A percentile compares a stretch with the other conserved stretches of the same genome.
Conservation (phyloP, 2,888 invertebrate species). For the Chloroclysta siterata region DNA sequence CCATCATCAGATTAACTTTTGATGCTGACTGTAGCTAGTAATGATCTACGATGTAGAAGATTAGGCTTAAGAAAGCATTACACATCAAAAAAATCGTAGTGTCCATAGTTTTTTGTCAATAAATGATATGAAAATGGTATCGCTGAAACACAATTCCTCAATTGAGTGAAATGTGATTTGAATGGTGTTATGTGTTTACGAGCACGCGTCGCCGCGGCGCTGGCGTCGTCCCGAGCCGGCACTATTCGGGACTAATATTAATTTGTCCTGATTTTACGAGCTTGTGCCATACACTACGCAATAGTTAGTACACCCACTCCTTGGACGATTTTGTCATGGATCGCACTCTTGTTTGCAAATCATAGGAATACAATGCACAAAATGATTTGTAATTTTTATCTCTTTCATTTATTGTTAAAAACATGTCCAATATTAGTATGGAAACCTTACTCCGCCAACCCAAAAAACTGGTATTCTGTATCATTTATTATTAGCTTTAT, state of each 20-base stretch:
- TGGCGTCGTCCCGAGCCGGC: conserved; percentile 6
- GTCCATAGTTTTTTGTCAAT: no score
- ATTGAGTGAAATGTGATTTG: neutral
- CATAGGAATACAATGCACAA: neutral
- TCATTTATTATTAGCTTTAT: no score
- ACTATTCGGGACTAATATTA: conserved; percentile 38
- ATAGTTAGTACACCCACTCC: conserved; percentile 5
- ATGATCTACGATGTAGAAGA: no score
- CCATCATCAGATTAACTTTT: no score
- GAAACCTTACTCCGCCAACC: no score
- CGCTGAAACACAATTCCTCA: neutral
- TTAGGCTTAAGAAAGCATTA: no score
- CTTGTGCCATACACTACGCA: conserved; percentile 13
- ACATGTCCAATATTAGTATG: neutral
- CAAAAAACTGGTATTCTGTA: no score
- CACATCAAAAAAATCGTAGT: no score
- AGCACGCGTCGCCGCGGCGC: conserved; percentile 15
- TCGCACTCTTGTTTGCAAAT: neutral
- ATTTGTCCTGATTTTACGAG: conserved; percentile 43
- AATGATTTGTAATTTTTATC: neutral
- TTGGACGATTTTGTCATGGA: conserved; percentile 2
- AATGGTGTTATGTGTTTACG: conserved; percentile 16
- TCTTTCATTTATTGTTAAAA: neutral
- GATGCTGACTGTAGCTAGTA: no score
- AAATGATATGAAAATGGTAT: neutral